phyloP scores from a whole-genome alignment of 2,888 invertebrate genomes.

The Glyphotaelius pellucidus region DNA sequence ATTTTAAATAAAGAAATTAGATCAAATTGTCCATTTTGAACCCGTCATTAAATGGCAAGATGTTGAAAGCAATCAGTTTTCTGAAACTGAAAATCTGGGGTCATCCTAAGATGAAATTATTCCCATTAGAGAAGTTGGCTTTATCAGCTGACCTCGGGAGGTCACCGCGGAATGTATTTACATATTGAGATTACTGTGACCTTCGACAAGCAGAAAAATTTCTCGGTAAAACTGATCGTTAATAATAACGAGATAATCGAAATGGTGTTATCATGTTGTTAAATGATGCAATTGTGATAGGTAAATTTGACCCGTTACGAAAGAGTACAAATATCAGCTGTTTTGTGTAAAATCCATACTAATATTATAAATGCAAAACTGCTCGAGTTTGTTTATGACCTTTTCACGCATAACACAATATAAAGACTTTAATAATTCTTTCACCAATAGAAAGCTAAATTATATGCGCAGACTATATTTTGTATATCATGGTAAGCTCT shows the following conservation, averaged over 20 bases:
- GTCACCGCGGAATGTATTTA: not conserved
- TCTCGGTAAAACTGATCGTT: not conserved
- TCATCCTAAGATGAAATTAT: not conserved
- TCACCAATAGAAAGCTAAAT: too few species aligned
- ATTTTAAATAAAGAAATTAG: not conserved
- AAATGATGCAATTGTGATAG: not conserved
- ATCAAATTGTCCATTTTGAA: not conserved
- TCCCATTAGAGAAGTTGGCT: not conserved
- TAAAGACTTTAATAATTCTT: too few species aligned
- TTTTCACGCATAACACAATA: too few species aligned
- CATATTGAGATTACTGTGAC: not conserved
- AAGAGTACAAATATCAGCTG: not conserved
- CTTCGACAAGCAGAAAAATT: not conserved
- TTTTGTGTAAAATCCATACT: too few species aligned
- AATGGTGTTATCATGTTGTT: not conserved
- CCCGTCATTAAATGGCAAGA: not conserved
- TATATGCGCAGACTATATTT: too few species aligned
- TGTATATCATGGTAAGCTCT: too few species aligned
- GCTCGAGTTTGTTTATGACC: too few species aligned
- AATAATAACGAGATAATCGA: not conserved
- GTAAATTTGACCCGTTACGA: not conserved
- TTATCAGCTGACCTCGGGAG: not conserved
- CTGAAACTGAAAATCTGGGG: not conserved
- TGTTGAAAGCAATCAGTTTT: not conserved
- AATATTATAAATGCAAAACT: too few species aligned